A percentile compares a stretch with the other conserved stretches of the same genome.
phyloP scores from a whole-genome alignment of 92 coral and sea anemone genomes.

The Scolanthus callimorphus region DNA sequence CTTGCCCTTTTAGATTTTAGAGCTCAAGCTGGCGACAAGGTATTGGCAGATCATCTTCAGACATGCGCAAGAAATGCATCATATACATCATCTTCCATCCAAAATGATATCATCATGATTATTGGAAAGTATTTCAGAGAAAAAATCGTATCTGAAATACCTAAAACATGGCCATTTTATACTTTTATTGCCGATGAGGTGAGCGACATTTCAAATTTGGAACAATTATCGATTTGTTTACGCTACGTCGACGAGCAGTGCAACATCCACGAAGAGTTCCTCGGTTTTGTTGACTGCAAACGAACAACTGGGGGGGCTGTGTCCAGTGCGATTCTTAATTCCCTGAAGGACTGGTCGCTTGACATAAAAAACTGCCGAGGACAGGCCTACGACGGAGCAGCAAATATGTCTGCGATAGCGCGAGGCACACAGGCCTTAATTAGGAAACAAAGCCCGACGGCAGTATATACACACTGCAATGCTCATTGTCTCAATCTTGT shows the following conservation, averaged over 20 bases:
- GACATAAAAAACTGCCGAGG: constrained; percentile 10
- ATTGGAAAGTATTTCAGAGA: constrained; percentile 14
- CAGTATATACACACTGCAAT: constrained; percentile 27
- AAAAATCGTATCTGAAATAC: constrained; percentile 30
- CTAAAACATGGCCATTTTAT: constrained; percentile 7
- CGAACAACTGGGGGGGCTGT: constrained; percentile 46
- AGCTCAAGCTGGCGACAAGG: constrained; percentile 18
- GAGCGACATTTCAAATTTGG: constrained; percentile 38
- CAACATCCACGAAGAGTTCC: constrained; percentile 34
- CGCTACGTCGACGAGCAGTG: no score
- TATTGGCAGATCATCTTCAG: constrained; percentile 9
- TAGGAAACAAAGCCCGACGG: constrained; percentile 11
- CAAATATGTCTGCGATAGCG: constrained; percentile 17
- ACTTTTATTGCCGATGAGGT: constrained; percentile 47
- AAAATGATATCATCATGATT: constrained; percentile 19
- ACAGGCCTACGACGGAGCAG: constrained; percentile 31
- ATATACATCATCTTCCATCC: constrained; percentile 27
- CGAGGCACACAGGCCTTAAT: constrained; percentile 19
- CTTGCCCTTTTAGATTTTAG: constrained; percentile 17
- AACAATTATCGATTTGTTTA: constrained; percentile 30
- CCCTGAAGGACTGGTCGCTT: constrained; percentile 26
- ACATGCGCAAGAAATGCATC: constrained; percentile 17
- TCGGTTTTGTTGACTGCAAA: constrained; percentile 31
- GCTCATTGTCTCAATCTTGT: constrained; percentile 28
- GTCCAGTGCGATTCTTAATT: constrained; percentile 17